Percentiles rank a stretch among this genome's conserved stretches.
These are phyloP conservation scores for Rana temporaria DNA, from an alignment of 2,113 vertebrate genomes.

Conservation along the genomic window DNA sequence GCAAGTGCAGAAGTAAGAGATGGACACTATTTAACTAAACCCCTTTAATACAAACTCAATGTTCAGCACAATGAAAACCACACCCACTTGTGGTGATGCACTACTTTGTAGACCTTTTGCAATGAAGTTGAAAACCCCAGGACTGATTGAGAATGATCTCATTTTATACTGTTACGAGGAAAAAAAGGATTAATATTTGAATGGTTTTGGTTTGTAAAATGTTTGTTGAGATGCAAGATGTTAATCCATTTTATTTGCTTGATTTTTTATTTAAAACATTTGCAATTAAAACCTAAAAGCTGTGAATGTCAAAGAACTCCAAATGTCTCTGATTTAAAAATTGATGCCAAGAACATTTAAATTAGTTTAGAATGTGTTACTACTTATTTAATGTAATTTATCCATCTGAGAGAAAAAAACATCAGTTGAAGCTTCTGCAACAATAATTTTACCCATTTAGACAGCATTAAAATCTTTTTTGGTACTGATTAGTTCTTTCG, in stretches of 20 bases:
- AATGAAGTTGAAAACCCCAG: too few relatives aligned
- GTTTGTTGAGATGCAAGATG: conserved; percentile 60
- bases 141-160: too few relatives aligned
- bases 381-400: conserved; percentile 72
- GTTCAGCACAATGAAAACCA: too few relatives aligned
- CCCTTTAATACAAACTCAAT: too few relatives aligned
- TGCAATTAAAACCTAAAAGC: conserved; percentile 73
- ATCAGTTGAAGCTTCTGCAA: conserved; percentile 75
- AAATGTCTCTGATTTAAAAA: conserved; percentile 62
- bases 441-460: conserved; percentile 73
- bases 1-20: too few relatives aligned
- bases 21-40: too few relatives aligned
- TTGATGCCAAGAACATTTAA: conserved; percentile 70
- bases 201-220: too few relatives aligned
- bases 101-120: too few relatives aligned
- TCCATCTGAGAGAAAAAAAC: conserved; percentile 73
- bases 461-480: conserved; percentile 73
- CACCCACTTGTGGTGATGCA: too few relatives aligned
- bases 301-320: conserved; percentile 70
- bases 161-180: too few relatives aligned
- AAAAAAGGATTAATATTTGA: too few relatives aligned
- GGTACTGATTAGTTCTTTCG: conserved; percentile 64
- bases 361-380: conserved; percentile 73
- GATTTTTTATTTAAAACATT: conserved; percentile 80
- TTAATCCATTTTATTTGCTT: conserved; percentile 76